Base-by-base conservation (phyloP, 2,888 invertebrate species). In the Volucella inanis region DNA sequence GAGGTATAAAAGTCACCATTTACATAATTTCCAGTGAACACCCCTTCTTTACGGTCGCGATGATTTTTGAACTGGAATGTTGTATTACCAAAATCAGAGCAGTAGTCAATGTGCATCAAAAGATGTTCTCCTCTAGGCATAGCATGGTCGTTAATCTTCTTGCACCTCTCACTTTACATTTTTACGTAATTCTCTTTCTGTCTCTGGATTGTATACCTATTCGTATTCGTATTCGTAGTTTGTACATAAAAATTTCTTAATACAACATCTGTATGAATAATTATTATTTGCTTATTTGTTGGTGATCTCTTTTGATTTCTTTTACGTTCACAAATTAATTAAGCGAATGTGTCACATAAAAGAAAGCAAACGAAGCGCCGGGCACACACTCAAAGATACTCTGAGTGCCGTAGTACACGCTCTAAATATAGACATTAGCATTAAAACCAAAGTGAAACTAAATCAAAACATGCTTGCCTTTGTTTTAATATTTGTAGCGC, bases 391-490 rank as follows among this genome's bases (percentile, higher is more conserved):
- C 39, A 49, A 31, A 31, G 31, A 57, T 47, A 50, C 22, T 18
- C 14, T 41, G 14, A 39, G 39, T 38, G 61, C 39, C n/a, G 15
- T 41, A 55, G 47, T 43, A 65, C 43, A 6, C 31, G 52, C 54
- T 79, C 67, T 81, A 72, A 47, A 72, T 72, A 85, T 85, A 85
- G 76, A 67, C 62, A 76, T 65, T 61, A 65, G 62, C 55, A 74
- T 39, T 64, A 62, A 75, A 76, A 59, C 45, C 41, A 49, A 31
- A 74, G 55, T 59, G 18, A 39, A 55, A 80, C 54, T 49, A 61
- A 79, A 80, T 39, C 62, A 67, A 68, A 65, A 76, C 65, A 76
- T 75, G 57, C 61, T 68, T 79, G 41, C 49, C 57, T 67, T 50
- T 38, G 41, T 72, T 75, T 70, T 59, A 72, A 45, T 85, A 76